Evolutionary conservation across 1,140 invertebrate species (phyloP).

Genomic region (Gryllus bimaculatus): DNA sequence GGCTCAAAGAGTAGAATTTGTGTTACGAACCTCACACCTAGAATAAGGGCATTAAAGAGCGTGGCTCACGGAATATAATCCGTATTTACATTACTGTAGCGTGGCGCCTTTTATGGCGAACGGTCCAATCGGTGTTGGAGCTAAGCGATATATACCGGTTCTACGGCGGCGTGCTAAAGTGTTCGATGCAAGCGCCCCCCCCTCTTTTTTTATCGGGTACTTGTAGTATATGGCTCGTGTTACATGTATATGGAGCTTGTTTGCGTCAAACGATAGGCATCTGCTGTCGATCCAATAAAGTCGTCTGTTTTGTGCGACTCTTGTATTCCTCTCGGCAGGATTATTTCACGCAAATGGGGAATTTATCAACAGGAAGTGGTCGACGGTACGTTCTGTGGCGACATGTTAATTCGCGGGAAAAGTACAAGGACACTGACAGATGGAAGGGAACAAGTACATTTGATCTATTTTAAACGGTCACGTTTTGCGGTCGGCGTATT

Average conservation of each 20-base stretch:
- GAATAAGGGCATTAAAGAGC: not conserved
- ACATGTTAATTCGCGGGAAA: no score
- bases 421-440: no score
- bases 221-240: not conserved
- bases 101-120: not conserved
- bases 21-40: not conserved
- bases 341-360: not conserved
- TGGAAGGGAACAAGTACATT: no score
- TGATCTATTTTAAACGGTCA: no score
- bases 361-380: not conserved
- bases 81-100: not conserved
- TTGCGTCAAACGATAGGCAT: constrained; percentile 1
- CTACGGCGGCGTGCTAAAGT: not conserved
- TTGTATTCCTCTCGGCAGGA: not conserved
- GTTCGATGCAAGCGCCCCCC: not conserved
- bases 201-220: not conserved
- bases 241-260: constrained; percentile 1
- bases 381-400: no score
- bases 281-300: constrained; percentile 1
- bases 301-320: not conserved
- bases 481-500: no score
- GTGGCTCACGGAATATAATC: not conserved
- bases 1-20: not conserved
- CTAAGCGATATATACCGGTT: not conserved
- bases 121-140: not conserved